Percentiles rank a stretch among this genome's conserved stretches.
These are phyloP conservation scores for Sinocyclocheilus rhinocerous DNA, from an alignment of 2,113 vertebrate genomes.

Conservation along the genomic window DNA sequence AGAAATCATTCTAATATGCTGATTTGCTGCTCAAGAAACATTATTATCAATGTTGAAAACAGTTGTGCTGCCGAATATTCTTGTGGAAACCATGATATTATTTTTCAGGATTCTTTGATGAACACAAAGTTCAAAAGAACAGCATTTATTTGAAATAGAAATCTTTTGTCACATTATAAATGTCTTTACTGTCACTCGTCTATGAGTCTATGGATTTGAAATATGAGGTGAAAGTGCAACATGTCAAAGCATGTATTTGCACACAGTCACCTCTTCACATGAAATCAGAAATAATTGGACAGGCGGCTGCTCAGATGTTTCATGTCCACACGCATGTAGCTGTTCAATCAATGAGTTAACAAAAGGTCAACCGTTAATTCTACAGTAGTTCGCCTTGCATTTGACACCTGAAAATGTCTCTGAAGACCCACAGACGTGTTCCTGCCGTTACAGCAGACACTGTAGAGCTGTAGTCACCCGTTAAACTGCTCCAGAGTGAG, in stretches of 20 bases:
- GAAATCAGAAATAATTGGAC: conserved; percentile 13
- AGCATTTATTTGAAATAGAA: too few species aligned
- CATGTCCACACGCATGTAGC: background rate
- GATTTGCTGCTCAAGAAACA: too few species aligned
- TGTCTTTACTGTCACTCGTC: background rate
- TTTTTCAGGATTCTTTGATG: too few species aligned
- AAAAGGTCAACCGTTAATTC: background rate
- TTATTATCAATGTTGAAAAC: too few species aligned
- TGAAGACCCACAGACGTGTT: background rate
- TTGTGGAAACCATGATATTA: too few species aligned
- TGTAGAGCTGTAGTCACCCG: too few species aligned
- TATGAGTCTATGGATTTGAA: background rate
- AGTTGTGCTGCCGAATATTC: too few species aligned
- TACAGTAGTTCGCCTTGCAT: background rate
- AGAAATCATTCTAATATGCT: too few species aligned
- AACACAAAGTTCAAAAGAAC: too few species aligned
- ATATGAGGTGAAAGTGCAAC: background rate
- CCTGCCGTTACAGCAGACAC: background rate
- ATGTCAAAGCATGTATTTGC: background rate
- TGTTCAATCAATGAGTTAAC: background rate
- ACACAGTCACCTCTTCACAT: background rate
- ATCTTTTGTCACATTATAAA: background rate
- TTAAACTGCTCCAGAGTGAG: background rate
- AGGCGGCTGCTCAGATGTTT: background rate
- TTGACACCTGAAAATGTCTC: background rate